Evolutionary conservation across 2,888 invertebrate species (phyloP), one percentile per base, ranked within the genome.

Genomic region (Cantharis rustica): DNA sequence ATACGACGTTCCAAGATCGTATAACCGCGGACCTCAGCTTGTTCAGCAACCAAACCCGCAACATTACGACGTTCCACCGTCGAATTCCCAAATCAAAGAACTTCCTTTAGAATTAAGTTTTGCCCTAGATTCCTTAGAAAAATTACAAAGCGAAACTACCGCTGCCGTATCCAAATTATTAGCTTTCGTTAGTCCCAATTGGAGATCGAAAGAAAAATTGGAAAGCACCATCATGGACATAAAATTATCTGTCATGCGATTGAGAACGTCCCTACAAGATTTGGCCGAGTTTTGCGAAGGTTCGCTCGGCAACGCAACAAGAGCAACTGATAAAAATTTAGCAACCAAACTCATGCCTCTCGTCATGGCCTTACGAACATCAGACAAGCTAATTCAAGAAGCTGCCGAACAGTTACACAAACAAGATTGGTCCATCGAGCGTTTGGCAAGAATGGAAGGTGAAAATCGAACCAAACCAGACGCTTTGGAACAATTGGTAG

Each of bases 201-300:
- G 97, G 97, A 91, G 97, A 84, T 91, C 92, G 78, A 92, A 92
- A 79, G 95, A 95, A 26, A 94, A 94, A 84, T 89, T 98, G 78
- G 94, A 96, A 81, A 91, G 93, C 15, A 93, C 93, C 75, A 89
- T 96, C 64, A 92, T 95, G 89, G 96, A 97, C 86, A 93, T 98
- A 63, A 95, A 95, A 88, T 90, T 95, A 81, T 93, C 95, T 7
- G 95, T 95, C 66, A 91, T 93, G 7, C 90, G 95, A 71, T 89
- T 98, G 68, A 91, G 94, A 80, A 94, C 95, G 3, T 94, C 95
- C 1, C 88, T 97, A 31, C 95, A 95, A 86, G 96, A 97, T 89
- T 92, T 97, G 76, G 93, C 96, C 0, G 95, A 96, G 82, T 98
- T 98, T 86, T 94, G 95, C 0, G 95, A 96, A 87, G 96, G 97